Base-by-base conservation (phyloP, 1,140 invertebrate species). In the Solenopsis fugax region DNA sequence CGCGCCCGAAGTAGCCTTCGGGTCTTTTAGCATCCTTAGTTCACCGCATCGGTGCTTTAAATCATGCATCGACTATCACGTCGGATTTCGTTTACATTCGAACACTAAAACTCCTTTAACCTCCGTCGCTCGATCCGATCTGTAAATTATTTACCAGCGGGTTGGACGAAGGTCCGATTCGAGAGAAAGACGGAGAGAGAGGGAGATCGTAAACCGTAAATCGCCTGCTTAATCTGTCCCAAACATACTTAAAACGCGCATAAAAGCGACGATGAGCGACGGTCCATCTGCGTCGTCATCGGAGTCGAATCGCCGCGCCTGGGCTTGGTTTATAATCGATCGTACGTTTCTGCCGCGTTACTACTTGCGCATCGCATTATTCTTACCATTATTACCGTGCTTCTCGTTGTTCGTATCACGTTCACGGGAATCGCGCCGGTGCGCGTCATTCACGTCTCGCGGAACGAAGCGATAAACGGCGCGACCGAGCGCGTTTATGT, bases 381-480 rank as follows among this genome's bases (percentile, higher is more conserved):
- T 84, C 52, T 86, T 86, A 82, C 80, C 37, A 58, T 84, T 76
- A 65, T 67, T n/a, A 9, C 73, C 37, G 21, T 29, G 72, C 45
- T n/a, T 24, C 77, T 52, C 65, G n/a, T 29, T 69, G 56, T 34
- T 2, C 16, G 64, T 16, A 45, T 54, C 29, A 6, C 37, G 24
- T 2, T 41, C 24, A 10, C 10, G 69, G 24, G 24, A 52, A 54
- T 41, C 12, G 54, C 62, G 29, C 24, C 18, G 21, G n/a, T 41
- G 54, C 21, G 56, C 21, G 72, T 76, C 85, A 87, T 89, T 65
- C 76, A 12, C 29, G 77, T 29, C 34, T 24, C 75, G 69, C 76
- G 80, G 48, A 78, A 80, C 89, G 87, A 65, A 90, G 89, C 89
- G 89, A 90, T 91, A 91, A 91, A 91, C 89, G 85, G 62, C 29